phyloP scores from a whole-genome alignment of 2,888 invertebrate genomes.

The Meandrusa payeni region DNA sequence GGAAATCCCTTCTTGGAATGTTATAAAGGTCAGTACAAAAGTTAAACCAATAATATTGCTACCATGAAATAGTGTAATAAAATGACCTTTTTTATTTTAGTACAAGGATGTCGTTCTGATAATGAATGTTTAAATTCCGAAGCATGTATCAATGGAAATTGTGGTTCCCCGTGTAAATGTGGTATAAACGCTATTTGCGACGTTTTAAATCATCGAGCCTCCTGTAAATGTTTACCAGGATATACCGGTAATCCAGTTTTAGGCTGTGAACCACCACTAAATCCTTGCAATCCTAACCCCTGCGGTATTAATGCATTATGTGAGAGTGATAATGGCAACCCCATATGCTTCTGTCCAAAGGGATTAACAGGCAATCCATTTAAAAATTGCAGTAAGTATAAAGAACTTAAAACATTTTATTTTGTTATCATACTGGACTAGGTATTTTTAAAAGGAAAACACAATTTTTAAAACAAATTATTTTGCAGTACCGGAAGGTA shows the following conservation, averaged over 20 bases:
- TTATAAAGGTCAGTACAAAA: conserved; percentile 69
- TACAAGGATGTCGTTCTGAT: conserved; percentile 86
- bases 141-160: conserved; percentile 89
- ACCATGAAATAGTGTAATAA: neutral
- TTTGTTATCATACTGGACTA: too few relatives aligned
- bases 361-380: conserved; percentile 95
- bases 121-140: conserved; percentile 87
- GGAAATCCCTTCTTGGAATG: conserved; percentile 91
- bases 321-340: conserved; percentile 91
- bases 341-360: conserved; percentile 94
- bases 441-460: conserved; percentile 10
- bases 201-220: conserved; percentile 88
- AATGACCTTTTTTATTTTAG: conserved; percentile 45
- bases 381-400: conserved; percentile 91
- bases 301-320: conserved; percentile 93
- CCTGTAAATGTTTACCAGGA: conserved; percentile 91
- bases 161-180: conserved; percentile 89
- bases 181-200: conserved; percentile 91
- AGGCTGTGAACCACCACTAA: conserved; percentile 86
- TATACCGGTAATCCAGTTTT: conserved; percentile 88
- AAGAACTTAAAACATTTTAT: too few relatives aligned
- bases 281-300: conserved; percentile 92
- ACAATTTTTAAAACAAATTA: neutral
- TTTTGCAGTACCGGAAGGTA: conserved; percentile 93
- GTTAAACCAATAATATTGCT: too few relatives aligned